Percentiles rank a stretch among this genome's conserved stretches.
Evolutionary conservation across 2,888 invertebrate genomes (phyloP).

Genomic region (Leptodirus hochenwartii): DNA sequence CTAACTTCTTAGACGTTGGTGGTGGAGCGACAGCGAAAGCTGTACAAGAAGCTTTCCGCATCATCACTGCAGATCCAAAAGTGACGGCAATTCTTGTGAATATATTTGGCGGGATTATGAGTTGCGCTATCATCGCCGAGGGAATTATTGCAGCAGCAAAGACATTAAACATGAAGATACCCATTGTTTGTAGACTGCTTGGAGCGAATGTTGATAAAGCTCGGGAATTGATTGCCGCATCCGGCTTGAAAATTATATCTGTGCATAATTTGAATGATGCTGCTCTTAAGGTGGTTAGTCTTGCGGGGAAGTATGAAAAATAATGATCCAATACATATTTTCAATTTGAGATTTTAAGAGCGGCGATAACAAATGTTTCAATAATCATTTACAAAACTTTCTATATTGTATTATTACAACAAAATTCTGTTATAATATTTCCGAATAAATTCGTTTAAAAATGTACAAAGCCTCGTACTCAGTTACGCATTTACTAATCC

Average conservation of each 20-base stretch:
- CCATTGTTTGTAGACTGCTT: slow-evolving; percentile 87
- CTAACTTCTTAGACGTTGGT: slow-evolving; percentile 93
- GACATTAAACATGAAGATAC: slow-evolving; percentile 77
- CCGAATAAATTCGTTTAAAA: too few species aligned
- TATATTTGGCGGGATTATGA: slow-evolving; percentile 96
- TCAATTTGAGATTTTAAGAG: too few species aligned
- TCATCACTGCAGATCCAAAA: slow-evolving; percentile 84
- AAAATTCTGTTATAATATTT: too few species aligned
- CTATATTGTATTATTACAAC: too few species aligned
- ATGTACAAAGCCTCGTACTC: too few species aligned
- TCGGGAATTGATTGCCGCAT: slow-evolving; percentile 57
- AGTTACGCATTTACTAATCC: too few species aligned
- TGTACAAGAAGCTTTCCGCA: slow-evolving; percentile 90
- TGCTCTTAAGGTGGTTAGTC: slow-evolving; percentile 50
- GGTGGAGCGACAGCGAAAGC: slow-evolving; percentile 84
- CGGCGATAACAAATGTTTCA: too few species aligned
- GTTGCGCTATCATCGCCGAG: slow-evolving; percentile 93
- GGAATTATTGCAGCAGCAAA: slow-evolving; percentile 89
- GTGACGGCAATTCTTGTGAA: slow-evolving; percentile 89
- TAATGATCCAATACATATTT: too few species aligned
- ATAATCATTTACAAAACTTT: too few species aligned
- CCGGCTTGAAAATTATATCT: slow-evolving; percentile 57
- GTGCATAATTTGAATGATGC: slow-evolving; percentile 71
- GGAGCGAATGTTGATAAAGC: slow-evolving; percentile 72
- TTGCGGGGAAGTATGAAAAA: not conserved